These are phyloP conservation scores for Yponomeuta cagnagella DNA, from an alignment of 2,888 invertebrate genomes.

Conservation along the genomic window DNA sequence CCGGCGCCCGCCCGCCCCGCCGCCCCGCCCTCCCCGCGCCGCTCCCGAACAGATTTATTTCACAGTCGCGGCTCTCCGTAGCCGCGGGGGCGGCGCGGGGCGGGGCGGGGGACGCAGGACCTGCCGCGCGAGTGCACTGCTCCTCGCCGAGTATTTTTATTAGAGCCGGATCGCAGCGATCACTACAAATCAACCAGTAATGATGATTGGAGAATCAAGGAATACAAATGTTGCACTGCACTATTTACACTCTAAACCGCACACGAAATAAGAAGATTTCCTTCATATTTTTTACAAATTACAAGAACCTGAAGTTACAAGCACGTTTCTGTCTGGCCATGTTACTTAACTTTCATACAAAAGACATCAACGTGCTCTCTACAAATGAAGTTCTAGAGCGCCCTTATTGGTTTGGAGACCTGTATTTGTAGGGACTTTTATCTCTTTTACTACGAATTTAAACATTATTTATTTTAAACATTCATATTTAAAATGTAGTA, in stretches of 20 bases:
- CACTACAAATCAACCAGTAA: not conserved
- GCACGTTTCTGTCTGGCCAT: not conserved
- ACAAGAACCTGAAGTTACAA: too few species aligned
- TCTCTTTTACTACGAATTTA: too few species aligned
- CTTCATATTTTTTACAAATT: too few species aligned
- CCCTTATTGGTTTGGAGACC: not conserved
- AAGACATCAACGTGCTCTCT: constrained; percentile 19
- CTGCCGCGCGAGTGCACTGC: constrained; percentile 41
- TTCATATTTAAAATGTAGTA: too few species aligned
- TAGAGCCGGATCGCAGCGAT: not conserved
- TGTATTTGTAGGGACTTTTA: too few species aligned
- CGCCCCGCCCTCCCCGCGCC: constrained; percentile 29
- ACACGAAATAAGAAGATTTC: not conserved
- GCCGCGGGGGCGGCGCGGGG: constrained; percentile 32
- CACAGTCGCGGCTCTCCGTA: not conserved
- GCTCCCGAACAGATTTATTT: constrained; percentile 8
- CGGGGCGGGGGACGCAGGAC: constrained; percentile 63
- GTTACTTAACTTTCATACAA: constrained; percentile 13
- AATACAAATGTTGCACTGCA: not conserved
- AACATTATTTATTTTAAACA: too few species aligned
- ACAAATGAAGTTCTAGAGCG: constrained; percentile 10
- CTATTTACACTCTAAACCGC: not conserved
- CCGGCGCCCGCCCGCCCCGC: constrained; percentile 45
- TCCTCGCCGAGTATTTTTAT: constrained; percentile 75
- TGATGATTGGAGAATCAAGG: not conserved